Evolutionary conservation across 2,888 invertebrate genomes (phyloP).

Genomic region (Cloeon dipterum): DNA sequence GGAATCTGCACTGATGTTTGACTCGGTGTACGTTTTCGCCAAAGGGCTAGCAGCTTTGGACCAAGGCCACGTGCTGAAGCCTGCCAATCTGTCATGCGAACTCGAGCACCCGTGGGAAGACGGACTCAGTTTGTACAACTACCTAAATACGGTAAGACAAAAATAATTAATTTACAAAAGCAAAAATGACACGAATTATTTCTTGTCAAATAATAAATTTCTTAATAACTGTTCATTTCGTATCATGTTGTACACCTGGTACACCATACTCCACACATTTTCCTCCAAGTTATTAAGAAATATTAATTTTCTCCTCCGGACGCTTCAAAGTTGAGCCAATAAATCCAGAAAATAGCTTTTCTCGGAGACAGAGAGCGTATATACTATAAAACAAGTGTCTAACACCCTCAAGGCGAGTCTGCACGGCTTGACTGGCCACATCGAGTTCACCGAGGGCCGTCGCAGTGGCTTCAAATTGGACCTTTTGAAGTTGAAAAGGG

Average conservation of each 20-base stretch:
- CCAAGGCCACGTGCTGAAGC: conserved; percentile 37
- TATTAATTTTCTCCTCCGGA: too few species aligned
- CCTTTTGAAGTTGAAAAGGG: conserved; percentile 54
- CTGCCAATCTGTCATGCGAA: conserved; percentile 63
- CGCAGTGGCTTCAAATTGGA: conserved; percentile 68
- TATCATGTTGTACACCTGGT: too few species aligned
- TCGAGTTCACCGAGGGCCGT: conserved; percentile 67
- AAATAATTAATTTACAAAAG: background rate
- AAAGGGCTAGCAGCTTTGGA: conserved; percentile 51
- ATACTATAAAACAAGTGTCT: too few species aligned
- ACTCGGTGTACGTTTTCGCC: conserved; percentile 64
- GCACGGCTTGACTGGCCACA: conserved; percentile 68
- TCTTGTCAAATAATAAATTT: too few species aligned
- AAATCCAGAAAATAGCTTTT: too few species aligned
- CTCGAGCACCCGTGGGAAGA: conserved; percentile 55
- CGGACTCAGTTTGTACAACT: conserved; percentile 50
- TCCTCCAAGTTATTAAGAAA: too few species aligned
- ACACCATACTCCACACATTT: too few species aligned
- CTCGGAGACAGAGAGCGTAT: too few species aligned
- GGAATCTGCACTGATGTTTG: conserved; percentile 65
- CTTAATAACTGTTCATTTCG: too few species aligned
- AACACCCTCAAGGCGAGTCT: conserved; percentile 54
- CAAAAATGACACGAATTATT: too few species aligned
- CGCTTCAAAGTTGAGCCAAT: too few species aligned
- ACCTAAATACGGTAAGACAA: conserved; percentile 40